Base-by-base conservation (phyloP, 2,888 invertebrate species). In the Chymomyza fuscimana region DNA sequence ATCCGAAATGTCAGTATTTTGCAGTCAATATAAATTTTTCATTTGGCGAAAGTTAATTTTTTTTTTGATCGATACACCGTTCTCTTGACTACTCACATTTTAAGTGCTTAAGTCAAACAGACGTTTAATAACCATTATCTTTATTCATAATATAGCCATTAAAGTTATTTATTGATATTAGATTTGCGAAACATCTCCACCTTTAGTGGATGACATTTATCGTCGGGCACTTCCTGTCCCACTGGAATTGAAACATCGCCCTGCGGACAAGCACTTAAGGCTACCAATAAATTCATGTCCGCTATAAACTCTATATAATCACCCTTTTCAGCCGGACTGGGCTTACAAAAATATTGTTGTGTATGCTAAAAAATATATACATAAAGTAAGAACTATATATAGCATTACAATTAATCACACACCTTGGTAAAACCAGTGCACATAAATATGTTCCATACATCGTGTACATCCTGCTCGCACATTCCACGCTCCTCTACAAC, bases 361-460 rank as follows among this genome's bases (percentile, higher is more conserved):
- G 93, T 92, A 63, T 92, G 91, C 90, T 91, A 70, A 65, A 19
- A 54, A 63, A 36, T 15, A n/a, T 52, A 51, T 50, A 19, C 6
- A 7, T 69, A 46, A 63, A 59, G 16, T 5, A 19, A 66, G 1
- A 32, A 32, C 9, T 32, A 32, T 32, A 32, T 32, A 32, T 7
- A 32, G 1, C 9, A 32, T 32, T 5, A 7, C 1, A 7, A 7
- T 5, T 9, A 32, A 9, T 2, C 32, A 32, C 32, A 32, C 1
- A 90, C 92, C 84, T 74, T 88, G 4, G 92, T 92, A 67, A 93
- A 91, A 2, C 93, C 93, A 0, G 93, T 93, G 68, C 92, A 92
- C 92, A 93, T 93, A 63, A 93, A 93, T 59, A 93, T 92, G 77
- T 93, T 93, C 92, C 93, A 92, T 1, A 93, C 93, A 84, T 93